Evolutionary conservation across 1,140 invertebrate genomes (phyloP).

Genomic region (Palaemon carinicauda): DNA sequence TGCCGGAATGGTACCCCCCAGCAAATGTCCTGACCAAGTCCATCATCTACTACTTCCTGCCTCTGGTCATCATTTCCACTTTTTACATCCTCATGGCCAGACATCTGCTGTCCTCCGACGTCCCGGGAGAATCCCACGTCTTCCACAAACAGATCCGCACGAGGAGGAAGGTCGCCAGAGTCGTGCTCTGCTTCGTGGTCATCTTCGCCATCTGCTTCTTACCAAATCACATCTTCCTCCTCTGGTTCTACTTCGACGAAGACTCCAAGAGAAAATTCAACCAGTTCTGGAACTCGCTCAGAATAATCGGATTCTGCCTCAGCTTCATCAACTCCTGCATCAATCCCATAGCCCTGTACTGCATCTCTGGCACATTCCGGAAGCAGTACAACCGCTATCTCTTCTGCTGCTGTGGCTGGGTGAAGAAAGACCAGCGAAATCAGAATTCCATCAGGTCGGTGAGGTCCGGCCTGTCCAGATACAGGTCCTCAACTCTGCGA

Average conservation of each 20-base stretch:
- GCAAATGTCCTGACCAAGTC: conserved; percentile 28
- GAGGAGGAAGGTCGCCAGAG: conserved; percentile 33
- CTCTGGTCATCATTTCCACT: conserved; percentile 23
- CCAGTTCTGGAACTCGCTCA: conserved; percentile 23
- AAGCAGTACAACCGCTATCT: conserved; percentile 47
- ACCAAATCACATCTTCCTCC: conserved; percentile 26
- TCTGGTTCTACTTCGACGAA: conserved; percentile 37
- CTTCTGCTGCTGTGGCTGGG: conserved; percentile 33
- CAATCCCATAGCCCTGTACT: conserved; percentile 46
- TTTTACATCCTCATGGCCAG: conserved; percentile 41
- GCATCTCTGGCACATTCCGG: conserved; percentile 46
- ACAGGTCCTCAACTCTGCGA: conserved; percentile 29
- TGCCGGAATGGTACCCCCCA: not conserved
- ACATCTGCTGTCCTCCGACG: not conserved
- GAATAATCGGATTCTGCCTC: conserved; percentile 39
- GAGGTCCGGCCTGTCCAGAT: conserved; percentile 9
- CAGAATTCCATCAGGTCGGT: conserved; percentile 8
- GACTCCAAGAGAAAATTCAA: not conserved
- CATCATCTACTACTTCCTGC: conserved; percentile 28
- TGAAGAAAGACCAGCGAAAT: not conserved
- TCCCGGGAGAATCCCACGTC: conserved; percentile 17
- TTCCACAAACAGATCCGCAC: conserved; percentile 30
- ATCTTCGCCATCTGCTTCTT: conserved; percentile 43
- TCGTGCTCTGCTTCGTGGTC: conserved; percentile 36
- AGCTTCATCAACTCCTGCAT: conserved; percentile 45